Evolutionary conservation across 2,888 invertebrate species (phyloP), one percentile per base, ranked within the genome.

Genomic region (Caenorhabditis panamensis): DNA sequence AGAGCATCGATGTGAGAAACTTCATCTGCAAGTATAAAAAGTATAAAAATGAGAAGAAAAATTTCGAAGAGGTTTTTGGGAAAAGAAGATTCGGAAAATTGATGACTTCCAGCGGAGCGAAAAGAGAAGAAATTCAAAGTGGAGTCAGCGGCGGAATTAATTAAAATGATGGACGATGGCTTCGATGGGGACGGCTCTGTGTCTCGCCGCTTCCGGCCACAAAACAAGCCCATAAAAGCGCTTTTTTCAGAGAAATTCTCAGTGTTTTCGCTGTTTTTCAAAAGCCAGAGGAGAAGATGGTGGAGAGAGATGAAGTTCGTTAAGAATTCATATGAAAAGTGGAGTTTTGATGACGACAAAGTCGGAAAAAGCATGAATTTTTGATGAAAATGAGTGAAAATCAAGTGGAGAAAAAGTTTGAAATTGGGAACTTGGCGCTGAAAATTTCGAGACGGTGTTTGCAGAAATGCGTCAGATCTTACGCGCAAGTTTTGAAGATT

Each of bases 91-190:
- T 20, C 9, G 41, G 28, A 36, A 59, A 69, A 59, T 51, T 18
- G 47, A 31, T 31, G 4, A 6, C 9, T 31, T 9, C 9, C 31
- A 9, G 59, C n/a, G n/a, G n/a, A n/a, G 44, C 3, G 51, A 49
- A 41, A 44, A 5, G 44, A 31, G 59, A 49, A 13, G 16, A 44
- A 41, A 24, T 20, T 31, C 13, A 68, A 54, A 41, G 58, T 20
- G 18, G 56, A 49, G 51, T 24, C n/a, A n/a, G n/a, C 51, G 58
- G 53, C 41, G 44, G 67, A 72, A 72, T 72, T 72, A 72, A 72
- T 72, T 72, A 72, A 72, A 72, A 44, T 72, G 72, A 72, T 72
- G 72, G 72, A 72, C 58, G 47, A 62, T 37, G n/a, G n/a, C n/a
- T n/a, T n/a, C n/a, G n/a, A n/a, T n/a, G n/a, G n/a, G n/a, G 37